These are phyloP conservation scores for Cheumatopsyche charites DNA, from an alignment of 1,140 invertebrate genomes.

Conservation along the genomic window DNA sequence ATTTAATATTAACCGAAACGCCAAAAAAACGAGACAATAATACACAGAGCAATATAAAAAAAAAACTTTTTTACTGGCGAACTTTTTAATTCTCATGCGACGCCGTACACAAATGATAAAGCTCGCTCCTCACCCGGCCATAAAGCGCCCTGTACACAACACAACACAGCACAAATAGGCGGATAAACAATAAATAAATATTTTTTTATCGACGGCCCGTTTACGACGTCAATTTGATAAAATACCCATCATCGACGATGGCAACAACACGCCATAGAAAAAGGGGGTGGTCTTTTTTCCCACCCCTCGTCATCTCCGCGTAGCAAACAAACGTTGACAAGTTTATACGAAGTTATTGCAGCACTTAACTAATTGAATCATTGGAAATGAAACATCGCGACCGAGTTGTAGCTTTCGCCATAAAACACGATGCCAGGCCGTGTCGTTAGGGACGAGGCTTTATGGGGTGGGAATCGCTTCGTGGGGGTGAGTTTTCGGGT, in stretches of 20 bases:
- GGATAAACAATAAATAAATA: constrained; percentile 8
- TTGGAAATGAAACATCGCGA: constrained; percentile 49
- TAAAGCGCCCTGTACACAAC: too few species aligned
- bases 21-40: too few species aligned
- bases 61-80: too few species aligned
- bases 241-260: constrained; percentile 43
- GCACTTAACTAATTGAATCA: constrained; percentile 50
- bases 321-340: constrained; percentile 46
- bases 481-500: constrained; percentile 8
- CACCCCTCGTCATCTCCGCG: neutral
- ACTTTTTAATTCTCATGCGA: too few species aligned
- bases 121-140: neutral
- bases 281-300: neutral
- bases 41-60: too few species aligned
- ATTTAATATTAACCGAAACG: too few species aligned
- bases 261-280: constrained; percentile 25
- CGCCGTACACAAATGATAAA: too few species aligned
- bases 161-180: neutral
- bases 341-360: constrained; percentile 49
- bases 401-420: constrained; percentile 46
- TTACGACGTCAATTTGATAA: constrained; percentile 49
- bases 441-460: constrained; percentile 3
- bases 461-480: neutral
- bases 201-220: constrained; percentile 44
- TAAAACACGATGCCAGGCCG: constrained; percentile 44